Percentiles rank a stretch among this genome's conserved stretches.
Conservation (phyloP, 2,888 invertebrate species). For the Terebella lapidaria region DNA sequence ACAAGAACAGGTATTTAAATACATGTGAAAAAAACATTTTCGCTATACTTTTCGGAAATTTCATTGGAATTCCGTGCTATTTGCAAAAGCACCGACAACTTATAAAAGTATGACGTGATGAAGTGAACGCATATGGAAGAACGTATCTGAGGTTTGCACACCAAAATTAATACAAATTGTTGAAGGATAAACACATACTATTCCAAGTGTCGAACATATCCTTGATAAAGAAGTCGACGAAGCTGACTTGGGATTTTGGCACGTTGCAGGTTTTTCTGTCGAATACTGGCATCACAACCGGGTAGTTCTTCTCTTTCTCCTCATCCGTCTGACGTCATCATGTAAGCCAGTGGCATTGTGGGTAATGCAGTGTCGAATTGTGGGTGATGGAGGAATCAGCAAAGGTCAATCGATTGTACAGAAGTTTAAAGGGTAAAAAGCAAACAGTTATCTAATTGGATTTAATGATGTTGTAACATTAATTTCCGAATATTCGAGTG, state of each 20-base stretch:
- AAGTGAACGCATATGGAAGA: too few species aligned
- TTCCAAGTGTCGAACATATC: constrained; percentile 70
- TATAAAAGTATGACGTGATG: not conserved
- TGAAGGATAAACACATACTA: constrained; percentile 8
- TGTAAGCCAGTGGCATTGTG: too few species aligned
- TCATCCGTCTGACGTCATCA: constrained; percentile 94
- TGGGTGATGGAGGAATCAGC: too few species aligned
- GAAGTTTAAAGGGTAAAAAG: too few species aligned
- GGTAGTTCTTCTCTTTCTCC: constrained; percentile 80
- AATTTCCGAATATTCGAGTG: too few species aligned
- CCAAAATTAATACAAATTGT: not conserved
- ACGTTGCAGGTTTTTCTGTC: constrained; percentile 91
- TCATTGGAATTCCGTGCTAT: not conserved
- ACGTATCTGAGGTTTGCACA: not conserved
- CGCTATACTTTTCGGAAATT: not conserved
- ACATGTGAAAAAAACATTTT: too few species aligned
- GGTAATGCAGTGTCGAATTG: too few species aligned
- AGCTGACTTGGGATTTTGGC: constrained; percentile 94
- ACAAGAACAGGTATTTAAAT: too few species aligned
- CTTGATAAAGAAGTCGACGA: constrained; percentile 80
- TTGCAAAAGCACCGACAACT: constrained; percentile 4
- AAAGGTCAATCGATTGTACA: too few species aligned
- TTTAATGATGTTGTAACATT: too few species aligned
- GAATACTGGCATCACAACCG: constrained; percentile 98
- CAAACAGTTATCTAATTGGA: constrained; percentile 1